Base-by-base conservation (phyloP, 2,113 vertebrate species). In the Urocolius indicus region DNA sequence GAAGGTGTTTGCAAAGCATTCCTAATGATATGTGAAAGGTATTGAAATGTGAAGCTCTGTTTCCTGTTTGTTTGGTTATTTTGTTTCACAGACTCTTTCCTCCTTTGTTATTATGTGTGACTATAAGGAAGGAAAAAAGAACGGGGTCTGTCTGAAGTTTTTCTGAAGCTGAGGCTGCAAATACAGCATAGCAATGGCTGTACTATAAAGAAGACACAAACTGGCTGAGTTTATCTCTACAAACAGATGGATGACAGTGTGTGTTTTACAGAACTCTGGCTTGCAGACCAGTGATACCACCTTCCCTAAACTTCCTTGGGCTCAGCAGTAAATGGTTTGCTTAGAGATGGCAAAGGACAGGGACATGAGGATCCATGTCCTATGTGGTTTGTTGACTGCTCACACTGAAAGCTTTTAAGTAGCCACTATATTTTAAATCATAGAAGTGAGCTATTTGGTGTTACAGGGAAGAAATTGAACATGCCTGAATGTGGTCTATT, bases 1-100 rank as follows among this genome's bases (percentile, higher is more conserved):
- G 65, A 59, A 91, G 71, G 72, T 1, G 1, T 88, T 86, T 77
- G 59, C 75, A 74, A 85, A 85, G 23, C 10, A 77, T 45, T 51
- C 46, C 75, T 87, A 85, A 80, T 76, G 58, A 87, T 74, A 79
- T 23, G 58, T 79, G 58, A 62, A 95, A 59, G 49, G 66, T 91
- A 77, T 54, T 83, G 82, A 94, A 95, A 77, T 48, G 29, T 74
- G 76, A 91, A 93, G 36, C 22, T 90, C 21, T 73, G 79, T 77
- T 67, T 62, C 43, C 34, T 52, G 51, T 41, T 41, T 41, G 9
- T 9, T 41, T 41, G 9, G 38, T 41, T 41, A 10, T 41, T 41
- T 41, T 41, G 48, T 94, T 88, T 90, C 68, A 63, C 57, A 89
- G n/a, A 18, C 17, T 43, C 52, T 94, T 90, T 88, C 62, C 49